A percentile compares a stretch with the other conserved stretches of the same genome.
phyloP scores from a whole-genome alignment of 2,113 vertebrate genomes.

The Nanorana parkeri region DNA sequence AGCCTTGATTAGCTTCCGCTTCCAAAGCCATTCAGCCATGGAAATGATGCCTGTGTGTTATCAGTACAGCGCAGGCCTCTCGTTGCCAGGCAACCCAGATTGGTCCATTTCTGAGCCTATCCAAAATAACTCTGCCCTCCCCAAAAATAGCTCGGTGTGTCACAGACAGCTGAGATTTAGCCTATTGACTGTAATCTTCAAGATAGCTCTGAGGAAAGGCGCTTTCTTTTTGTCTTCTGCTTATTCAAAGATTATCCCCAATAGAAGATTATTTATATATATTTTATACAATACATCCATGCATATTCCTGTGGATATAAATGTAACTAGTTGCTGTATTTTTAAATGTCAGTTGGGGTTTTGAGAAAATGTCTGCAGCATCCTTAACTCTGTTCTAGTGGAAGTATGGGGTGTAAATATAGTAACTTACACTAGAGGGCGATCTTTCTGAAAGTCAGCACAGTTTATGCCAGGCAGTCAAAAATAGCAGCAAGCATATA shows the following conservation, averaged over 20 bases:
- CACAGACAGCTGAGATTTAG: neutral
- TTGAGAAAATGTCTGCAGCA: too few species aligned
- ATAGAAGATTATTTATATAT: too few species aligned
- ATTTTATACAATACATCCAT: too few species aligned
- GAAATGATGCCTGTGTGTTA: conserved; percentile 76
- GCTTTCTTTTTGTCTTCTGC: too few species aligned
- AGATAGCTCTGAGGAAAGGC: neutral
- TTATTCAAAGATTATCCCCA: too few species aligned
- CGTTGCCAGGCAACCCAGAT: conserved; percentile 80
- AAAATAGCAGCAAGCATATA: too few species aligned
- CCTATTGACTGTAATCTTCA: neutral
- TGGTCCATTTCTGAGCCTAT: conserved; percentile 62
- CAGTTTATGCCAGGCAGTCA: too few species aligned
- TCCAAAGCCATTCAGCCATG: conserved; percentile 71
- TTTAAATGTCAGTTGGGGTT: too few species aligned
- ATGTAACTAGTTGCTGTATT: too few species aligned
- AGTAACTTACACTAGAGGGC: neutral
- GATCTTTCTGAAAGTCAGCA: neutral
- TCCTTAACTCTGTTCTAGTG: too few species aligned
- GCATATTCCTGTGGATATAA: too few species aligned
- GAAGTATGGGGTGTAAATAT: neutral
- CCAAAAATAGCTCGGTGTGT: conserved; percentile 50
- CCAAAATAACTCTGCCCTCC: conserved; percentile 43
- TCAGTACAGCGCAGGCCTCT: conserved; percentile 77
- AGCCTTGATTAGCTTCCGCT: conserved; percentile 68